A percentile compares a stretch with the other conserved stretches of the same genome.
Conservation (phyloP, 1,140 invertebrate species). For the Lasioglossum baleicum region DNA sequence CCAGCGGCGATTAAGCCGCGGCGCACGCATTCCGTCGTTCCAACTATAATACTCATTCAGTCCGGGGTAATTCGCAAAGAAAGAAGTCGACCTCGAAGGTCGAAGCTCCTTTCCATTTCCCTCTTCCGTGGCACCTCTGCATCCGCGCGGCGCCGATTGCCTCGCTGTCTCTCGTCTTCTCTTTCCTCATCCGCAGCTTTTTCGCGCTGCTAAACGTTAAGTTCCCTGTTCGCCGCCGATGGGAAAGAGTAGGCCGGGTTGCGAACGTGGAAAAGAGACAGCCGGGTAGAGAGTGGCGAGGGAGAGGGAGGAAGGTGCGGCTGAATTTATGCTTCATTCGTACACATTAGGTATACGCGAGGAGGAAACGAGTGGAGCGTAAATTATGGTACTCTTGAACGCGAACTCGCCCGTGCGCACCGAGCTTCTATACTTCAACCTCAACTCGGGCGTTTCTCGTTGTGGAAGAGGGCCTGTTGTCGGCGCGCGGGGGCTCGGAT, state of each 20-base stretch:
- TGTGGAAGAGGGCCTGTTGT: constrained; percentile 12
- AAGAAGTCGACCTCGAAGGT: background rate
- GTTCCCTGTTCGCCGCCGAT: constrained; percentile 55
- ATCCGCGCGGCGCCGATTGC: background rate
- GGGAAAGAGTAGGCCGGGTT: background rate
- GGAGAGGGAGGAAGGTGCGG: constrained; percentile 20
- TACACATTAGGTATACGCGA: constrained; percentile 67
- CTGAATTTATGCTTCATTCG: constrained; percentile 75
- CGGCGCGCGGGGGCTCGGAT: background rate
- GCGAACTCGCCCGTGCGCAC: constrained; percentile 40
- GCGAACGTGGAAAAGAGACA: background rate
- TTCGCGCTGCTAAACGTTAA: constrained; percentile 67
- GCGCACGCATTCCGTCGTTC: too few relatives aligned
- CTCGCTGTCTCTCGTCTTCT: background rate
- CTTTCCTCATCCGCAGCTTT: constrained; percentile 55
- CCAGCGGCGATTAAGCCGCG: too few relatives aligned
- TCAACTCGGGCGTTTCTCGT: constrained; percentile 5
- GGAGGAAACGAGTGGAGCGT: constrained; percentile 68
- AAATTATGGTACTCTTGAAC: constrained; percentile 70
- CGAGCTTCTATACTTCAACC: constrained; percentile 21
- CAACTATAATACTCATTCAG: background rate
- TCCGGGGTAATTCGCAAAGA: background rate
- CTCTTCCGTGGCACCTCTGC: background rate
- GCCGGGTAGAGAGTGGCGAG: background rate
- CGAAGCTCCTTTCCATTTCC: constrained; percentile 13